Evolutionary conservation across 2,113 vertebrate species (phyloP).

Genomic region (Heptranchias perlo): DNA sequence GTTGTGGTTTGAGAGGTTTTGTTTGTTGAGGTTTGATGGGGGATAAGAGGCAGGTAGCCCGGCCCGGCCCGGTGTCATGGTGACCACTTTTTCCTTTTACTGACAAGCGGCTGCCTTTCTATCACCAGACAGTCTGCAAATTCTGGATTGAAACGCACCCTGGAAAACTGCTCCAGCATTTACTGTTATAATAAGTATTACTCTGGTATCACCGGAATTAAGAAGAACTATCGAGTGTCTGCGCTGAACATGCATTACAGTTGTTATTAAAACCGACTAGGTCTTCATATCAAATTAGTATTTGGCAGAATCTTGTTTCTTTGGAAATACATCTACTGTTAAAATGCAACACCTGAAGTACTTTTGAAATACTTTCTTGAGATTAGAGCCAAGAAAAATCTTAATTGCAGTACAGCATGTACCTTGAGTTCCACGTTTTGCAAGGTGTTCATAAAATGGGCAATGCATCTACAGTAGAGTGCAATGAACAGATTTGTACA

Average conservation of each 20-base stretch:
- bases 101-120: not conserved
- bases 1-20: not conserved
- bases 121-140: not conserved
- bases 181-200: not conserved
- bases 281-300: not conserved
- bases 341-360: not conserved
- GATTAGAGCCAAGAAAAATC: not conserved
- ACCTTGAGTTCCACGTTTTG: not conserved
- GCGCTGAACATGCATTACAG: no score
- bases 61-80: not conserved
- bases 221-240: not conserved
- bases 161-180: not conserved
- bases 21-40: not conserved
- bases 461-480: not conserved
- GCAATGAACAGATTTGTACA: constrained; percentile 28
- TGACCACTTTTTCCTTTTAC: not conserved
- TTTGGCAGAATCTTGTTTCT: not conserved
- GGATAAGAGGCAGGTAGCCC: not conserved
- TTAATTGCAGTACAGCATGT: not conserved
- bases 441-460: not conserved
- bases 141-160: not conserved
- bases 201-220: not conserved
- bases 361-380: not conserved
- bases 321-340: not conserved
- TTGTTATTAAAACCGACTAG: not conserved